Percentiles rank a stretch among this genome's conserved stretches.
phyloP scores from a whole-genome alignment of 2,113 vertebrate genomes.

The Todiramphus chloris region DNA sequence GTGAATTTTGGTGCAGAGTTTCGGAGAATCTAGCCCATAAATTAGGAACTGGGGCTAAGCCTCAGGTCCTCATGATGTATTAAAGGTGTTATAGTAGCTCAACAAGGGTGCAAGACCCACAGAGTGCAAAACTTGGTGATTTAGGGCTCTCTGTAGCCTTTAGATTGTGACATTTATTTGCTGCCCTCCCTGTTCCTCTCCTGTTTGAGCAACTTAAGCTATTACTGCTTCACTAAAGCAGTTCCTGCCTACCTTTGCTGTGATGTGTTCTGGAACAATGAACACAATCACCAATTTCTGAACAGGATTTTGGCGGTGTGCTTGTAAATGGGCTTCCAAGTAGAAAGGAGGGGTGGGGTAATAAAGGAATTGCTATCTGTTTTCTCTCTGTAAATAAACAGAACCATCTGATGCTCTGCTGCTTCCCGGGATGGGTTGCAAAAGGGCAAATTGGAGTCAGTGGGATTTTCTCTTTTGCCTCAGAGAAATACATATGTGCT shows the following conservation, averaged over 20 bases:
- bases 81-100: not conserved
- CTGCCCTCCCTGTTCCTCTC: not conserved
- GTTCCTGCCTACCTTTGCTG: not conserved
- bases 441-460: not conserved
- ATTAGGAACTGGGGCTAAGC: not conserved
- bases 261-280: conserved; percentile 57
- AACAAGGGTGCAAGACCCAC: not conserved
- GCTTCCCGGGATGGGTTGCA: not conserved
- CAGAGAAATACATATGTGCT: not conserved
- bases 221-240: not conserved
- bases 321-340: conserved; percentile 20
- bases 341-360: not conserved
- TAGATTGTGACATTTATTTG: not conserved
- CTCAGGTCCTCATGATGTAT: not conserved
- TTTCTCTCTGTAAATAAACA: not conserved
- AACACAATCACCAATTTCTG: conserved; percentile 18
- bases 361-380: not conserved
- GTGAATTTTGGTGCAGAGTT: not conserved
- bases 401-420: not conserved
- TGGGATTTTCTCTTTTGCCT: not conserved
- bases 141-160: not conserved
- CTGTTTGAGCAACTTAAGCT: not conserved
- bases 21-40: not conserved
- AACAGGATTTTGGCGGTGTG: not conserved
- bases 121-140: not conserved